Base-by-base conservation (phyloP, 2,113 vertebrate species). In the Gallinago jamesoni region DNA sequence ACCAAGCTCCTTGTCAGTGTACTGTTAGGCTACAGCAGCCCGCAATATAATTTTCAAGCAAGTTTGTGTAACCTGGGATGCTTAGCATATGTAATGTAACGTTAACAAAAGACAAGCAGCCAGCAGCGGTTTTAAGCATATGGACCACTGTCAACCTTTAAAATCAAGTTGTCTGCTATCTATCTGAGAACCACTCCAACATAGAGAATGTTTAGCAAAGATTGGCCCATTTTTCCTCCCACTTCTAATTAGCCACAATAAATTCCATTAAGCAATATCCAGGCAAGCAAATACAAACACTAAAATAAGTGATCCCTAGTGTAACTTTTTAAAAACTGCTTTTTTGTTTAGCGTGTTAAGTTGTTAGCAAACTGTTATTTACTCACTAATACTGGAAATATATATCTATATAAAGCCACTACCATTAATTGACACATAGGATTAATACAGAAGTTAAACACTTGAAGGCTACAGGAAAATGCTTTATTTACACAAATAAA, bases 401-500 rank as follows among this genome's bases (percentile, higher is more conserved):
- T 5, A 1, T 43, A 33, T 22, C 41, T 43, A 30, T 18, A 57
- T 6, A 67, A 33, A 93, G 7, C 23, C 24, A 41, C 22, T 52
- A 52, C 30, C 9, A 37, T 56, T 56, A 91, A 81, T 15, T 43
- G 25, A 60, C 30, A 88, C 3, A 48, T 5, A 59, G 4, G 62
- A 69, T 50, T 72, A 84, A 59, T 47, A 20, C 57, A 87, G 24
- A 85, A 55, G 43, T 53, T 87, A 48, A 66, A 63, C 37, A 83
- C 12, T 60, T 45, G 12, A 27, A 75, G 9, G 39, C 47, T 57
- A 53, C 18, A 60, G 37, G 37, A 91, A 93, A 89, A 89, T 35
- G 31, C 12, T 78, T 78, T 45, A 74, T 64, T 94, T 87, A 87
- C 10, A 45, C 14, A 87, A 93, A 89, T 33, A 93, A 84, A 77